A percentile compares a stretch with the other conserved stretches of the same genome.
phyloP scores from a whole-genome alignment of 2,797 vertebrate genomes.

The Huso huso region DNA sequence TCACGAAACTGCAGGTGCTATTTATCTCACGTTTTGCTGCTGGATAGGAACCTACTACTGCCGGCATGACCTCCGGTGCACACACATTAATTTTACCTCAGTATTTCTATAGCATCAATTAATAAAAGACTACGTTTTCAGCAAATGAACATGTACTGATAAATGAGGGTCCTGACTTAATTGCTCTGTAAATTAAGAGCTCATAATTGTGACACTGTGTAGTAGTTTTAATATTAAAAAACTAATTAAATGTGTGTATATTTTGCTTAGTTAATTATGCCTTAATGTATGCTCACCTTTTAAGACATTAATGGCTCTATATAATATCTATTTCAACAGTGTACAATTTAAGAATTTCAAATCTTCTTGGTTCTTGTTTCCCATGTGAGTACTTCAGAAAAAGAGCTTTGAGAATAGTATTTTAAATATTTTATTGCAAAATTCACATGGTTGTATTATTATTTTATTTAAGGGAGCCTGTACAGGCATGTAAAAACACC shows the following conservation, averaged over 20 bases:
- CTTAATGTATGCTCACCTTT: conserved; percentile 44
- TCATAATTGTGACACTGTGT: conserved; percentile 83
- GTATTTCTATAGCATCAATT: conserved; percentile 84
- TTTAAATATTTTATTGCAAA: not conserved
- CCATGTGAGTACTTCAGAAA: conserved; percentile 27
- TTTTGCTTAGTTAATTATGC: conserved; percentile 70
- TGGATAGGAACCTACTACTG: conserved; percentile 60
- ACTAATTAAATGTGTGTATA: conserved; percentile 87
- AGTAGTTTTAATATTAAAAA: conserved; percentile 97
- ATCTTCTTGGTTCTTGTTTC: conserved; percentile 7
- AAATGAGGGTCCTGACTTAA: conserved; percentile 94
- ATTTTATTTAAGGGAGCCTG: too few species aligned
- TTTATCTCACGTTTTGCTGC: conserved; percentile 75
- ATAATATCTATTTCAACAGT: conserved; percentile 30
- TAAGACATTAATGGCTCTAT: conserved; percentile 34
- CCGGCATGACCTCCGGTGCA: conserved; percentile 78
- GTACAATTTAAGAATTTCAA: conserved; percentile 19
- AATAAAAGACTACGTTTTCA: conserved; percentile 95
- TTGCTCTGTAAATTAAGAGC: conserved; percentile 99
- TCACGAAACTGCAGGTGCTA: conserved; percentile 60
- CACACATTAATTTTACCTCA: conserved; percentile 87
- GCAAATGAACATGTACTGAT: conserved; percentile 89
- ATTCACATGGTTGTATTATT: not conserved
- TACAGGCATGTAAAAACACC: too few species aligned
- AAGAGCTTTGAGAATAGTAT: conserved; percentile 24